Evolutionary conservation across 2,797 vertebrate genomes (phyloP), one percentile per base, ranked within the genome.

Genomic region (Clarias platycephalus): DNA sequence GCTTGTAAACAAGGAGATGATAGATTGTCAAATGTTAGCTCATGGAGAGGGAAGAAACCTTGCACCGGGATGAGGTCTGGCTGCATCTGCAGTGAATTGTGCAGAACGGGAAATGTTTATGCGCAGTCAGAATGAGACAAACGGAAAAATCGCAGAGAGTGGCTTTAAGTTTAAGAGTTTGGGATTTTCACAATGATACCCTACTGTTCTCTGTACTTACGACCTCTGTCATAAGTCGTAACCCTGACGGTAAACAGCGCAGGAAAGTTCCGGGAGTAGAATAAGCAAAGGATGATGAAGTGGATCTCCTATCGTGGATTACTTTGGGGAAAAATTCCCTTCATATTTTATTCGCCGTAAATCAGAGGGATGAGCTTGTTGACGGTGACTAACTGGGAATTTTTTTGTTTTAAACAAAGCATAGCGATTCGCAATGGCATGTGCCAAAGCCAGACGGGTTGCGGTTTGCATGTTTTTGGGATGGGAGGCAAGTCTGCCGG

Each of bases 381-480:
- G 49, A 68, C 34, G 5, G 40, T 9, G n/a, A 80, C n/a, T 28
- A 77, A 77, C 22, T 16, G 79, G 34, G 70, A n/a, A 34, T 84
- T 84, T 68, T 70, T 57, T 8, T 67, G 26, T 58, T 37, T 60
- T 34, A 5, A 40, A 63, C 31, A 8, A 78, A 60, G 31, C 40
- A 68, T 79, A 49, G 64, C 57, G 70, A 58, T 60, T 79, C 40
- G 74, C 22, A 37, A 85, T 37, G n/a, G 62, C 28, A 49, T 57
- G 75, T 68, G 66, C 67, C 77, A 80, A 85, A 85, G 74, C n/a
- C 55, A 85, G 80, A 82, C 53, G 40, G 66, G 5, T 55, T 68
- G 81, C 76, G 84, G 84, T 85, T 80, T 78, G 79, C 20, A 75
- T 64, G 57, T 53, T 71, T 75, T 53, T 53, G 49, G 87, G 62